These are phyloP conservation scores for Ascaphus truei DNA, from an alignment of 2,113 vertebrate genomes.

Conservation along the genomic window DNA sequence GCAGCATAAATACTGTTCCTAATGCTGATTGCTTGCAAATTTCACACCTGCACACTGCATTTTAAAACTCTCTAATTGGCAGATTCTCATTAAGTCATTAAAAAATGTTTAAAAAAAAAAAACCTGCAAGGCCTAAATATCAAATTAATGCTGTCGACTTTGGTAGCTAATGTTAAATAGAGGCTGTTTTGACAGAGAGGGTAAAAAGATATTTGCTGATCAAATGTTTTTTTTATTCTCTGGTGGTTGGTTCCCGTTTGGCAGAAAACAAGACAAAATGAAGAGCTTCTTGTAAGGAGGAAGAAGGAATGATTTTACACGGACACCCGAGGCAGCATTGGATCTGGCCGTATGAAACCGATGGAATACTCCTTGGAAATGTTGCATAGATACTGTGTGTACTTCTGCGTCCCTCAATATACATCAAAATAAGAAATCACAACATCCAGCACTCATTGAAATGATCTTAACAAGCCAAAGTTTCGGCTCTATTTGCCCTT, in stretches of 20 bases:
- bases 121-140: accelerated
- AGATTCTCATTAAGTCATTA: conserved; percentile 7
- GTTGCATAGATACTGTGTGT: too few relatives aligned
- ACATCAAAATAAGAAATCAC: neutral
- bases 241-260: neutral
- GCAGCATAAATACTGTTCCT: neutral
- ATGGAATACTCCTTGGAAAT: too few relatives aligned
- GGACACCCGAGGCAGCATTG: too few relatives aligned
- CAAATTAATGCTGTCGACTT: neutral
- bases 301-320: too few relatives aligned
- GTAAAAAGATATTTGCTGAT: neutral
- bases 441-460: neutral
- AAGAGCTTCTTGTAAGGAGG: too few relatives aligned
- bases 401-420: neutral
- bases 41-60: neutral
- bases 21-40: neutral
- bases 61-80: conserved; percentile 28
- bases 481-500: conserved; percentile 9
- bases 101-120: neutral
- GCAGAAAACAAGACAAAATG: neutral
- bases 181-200: neutral
- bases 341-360: too few relatives aligned
- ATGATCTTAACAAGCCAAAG: conserved; percentile 2
- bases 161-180: neutral
- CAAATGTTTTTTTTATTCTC: neutral